phyloP scores from a whole-genome alignment of 30 jellyfish, hydroid and myxozoan species.

The Clytia hemisphaerica region DNA sequence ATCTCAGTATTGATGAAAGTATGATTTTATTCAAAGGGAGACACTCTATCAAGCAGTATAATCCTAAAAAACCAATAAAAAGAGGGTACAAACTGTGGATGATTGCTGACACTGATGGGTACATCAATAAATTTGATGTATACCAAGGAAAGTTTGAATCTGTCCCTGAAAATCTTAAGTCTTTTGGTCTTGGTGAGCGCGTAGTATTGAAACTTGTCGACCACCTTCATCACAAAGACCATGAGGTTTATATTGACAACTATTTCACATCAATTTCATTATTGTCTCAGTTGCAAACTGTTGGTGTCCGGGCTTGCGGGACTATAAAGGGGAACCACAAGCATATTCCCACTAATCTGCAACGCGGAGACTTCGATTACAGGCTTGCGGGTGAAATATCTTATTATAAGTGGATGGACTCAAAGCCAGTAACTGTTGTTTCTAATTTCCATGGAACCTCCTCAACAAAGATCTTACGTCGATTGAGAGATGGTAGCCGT shows the following conservation, averaged over 20 bases:
- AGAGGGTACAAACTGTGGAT: conserved; percentile 71
- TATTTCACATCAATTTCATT: conserved; percentile 53
- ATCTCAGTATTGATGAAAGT: conserved; percentile 60
- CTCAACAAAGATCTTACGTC: conserved; percentile 12
- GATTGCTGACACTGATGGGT: conserved; percentile 83
- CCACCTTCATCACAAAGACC: conserved; percentile 37
- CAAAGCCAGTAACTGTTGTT: conserved; percentile 40
- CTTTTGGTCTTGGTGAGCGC: conserved; percentile 62
- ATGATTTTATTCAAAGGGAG: conserved; percentile 70
- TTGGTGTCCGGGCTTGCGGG: conserved; percentile 48
- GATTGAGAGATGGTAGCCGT: conserved; percentile 22
- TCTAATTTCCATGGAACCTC: conserved; percentile 62
- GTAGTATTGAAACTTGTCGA: conserved; percentile 36
- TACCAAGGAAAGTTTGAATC: conserved; percentile 73
- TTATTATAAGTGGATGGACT: conserved; percentile 59
- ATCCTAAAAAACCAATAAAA: conserved; percentile 73
- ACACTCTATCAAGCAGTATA: conserved; percentile 60
- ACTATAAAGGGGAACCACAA: conserved; percentile 54
- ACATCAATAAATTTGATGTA: conserved; percentile 54
- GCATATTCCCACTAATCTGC: conserved; percentile 33
- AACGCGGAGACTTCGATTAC: conserved; percentile 50
- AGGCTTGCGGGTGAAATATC: conserved; percentile 36
- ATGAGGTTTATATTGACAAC: conserved; percentile 56
- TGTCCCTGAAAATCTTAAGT: conserved; percentile 26
- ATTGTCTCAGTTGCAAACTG: conserved; percentile 39